Base-by-base conservation (phyloP, 37 sponge, comb jelly and placozoan species). In the Crambe crambe region DNA sequence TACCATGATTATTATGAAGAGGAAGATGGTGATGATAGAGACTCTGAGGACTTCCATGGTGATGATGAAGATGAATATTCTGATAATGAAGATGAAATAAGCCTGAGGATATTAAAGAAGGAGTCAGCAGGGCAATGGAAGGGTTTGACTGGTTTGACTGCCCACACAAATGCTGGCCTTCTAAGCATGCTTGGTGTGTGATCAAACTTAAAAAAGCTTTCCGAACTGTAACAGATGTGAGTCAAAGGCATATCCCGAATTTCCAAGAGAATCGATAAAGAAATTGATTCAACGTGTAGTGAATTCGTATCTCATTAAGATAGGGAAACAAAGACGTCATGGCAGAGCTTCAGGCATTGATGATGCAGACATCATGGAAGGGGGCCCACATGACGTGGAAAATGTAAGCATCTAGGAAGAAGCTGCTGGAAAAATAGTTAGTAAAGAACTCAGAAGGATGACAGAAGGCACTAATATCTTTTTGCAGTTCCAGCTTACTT, bases 111-210 rank as follows among this genome's bases (percentile, higher is more conserved):
- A 63, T 63, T 9, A 23, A 72, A 23, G n/a, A n/a, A n/a, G n/a
- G n/a, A n/a, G n/a, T n/a, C n/a, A n/a, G n/a, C n/a, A n/a, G n/a
- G n/a, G 18, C 9, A 25, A 42, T 35, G n/a, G 64, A 83, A 51
- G 83, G 76, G 10, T 83, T 83, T 67, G 83, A 75, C 2, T 56
- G 75, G 42, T 83, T 83, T 63, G 0, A 8, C 58, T 35, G 41
- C 20, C 69, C 22, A 17, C n/a, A 26, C 2, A 72, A 42, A 23
- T 37, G 21, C 26, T 83, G 83, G 83, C 38, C 68, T 8, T 83
- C 75, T 27, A 76, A 75, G 23, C 83, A 83, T 54, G 54, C 75
- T 15, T 83, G 83, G 83, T 74, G 76, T 39, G 40, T 75, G 36
- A 42, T 83, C 58, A 76, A 83, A 58, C 67, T 83, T 39, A 64